phyloP scores from a whole-genome alignment of 2,797 vertebrate species.

The Syngnathus rostellatus region DNA sequence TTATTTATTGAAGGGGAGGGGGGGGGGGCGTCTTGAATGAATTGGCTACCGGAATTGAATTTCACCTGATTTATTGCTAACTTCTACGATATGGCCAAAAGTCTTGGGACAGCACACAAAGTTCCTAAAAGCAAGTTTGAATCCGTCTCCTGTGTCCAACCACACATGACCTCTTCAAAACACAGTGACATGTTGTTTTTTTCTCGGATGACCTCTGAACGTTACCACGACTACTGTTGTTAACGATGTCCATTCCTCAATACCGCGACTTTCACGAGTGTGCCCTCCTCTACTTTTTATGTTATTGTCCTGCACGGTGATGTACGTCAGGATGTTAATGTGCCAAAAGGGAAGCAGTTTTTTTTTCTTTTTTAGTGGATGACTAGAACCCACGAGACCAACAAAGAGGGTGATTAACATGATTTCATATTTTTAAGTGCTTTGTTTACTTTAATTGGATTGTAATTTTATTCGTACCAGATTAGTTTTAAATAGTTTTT shows the following conservation, averaged over 20 bases:
- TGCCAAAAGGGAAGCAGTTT: slow-evolving; percentile 43
- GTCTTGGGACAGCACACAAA: neutral
- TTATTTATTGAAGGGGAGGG: slow-evolving; percentile 1
- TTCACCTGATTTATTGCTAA: neutral
- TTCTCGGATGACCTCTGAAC: slow-evolving; percentile 41
- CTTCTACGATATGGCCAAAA: neutral
- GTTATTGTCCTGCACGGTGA: slow-evolving; percentile 56
- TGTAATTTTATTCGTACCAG: no score
- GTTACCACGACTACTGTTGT: slow-evolving; percentile 41
- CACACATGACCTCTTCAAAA: slow-evolving; percentile 11
- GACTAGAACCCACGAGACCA: slow-evolving; percentile 47
- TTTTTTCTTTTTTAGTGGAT: slow-evolving; percentile 39
- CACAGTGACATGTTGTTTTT: neutral
- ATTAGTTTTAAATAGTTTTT: no score
- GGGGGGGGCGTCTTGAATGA: slow-evolving; percentile 8
- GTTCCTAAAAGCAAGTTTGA: neutral
- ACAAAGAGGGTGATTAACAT: slow-evolving; percentile 17
- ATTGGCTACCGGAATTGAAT: slow-evolving; percentile 23
- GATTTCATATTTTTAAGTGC: neutral
- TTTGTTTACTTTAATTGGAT: neutral
- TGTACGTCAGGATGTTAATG: slow-evolving; percentile 61
- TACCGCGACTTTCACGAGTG: slow-evolving; percentile 49
- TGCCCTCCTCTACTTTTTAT: slow-evolving; percentile 48
- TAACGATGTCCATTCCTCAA: slow-evolving; percentile 14
- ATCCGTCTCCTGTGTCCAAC: slow-evolving; percentile 10